A percentile compares a stretch with the other conserved stretches of the same genome.
These are phyloP conservation scores for Ceyx erithaca DNA, from an alignment of 2,797 vertebrate genomes.

Conservation along the genomic window DNA sequence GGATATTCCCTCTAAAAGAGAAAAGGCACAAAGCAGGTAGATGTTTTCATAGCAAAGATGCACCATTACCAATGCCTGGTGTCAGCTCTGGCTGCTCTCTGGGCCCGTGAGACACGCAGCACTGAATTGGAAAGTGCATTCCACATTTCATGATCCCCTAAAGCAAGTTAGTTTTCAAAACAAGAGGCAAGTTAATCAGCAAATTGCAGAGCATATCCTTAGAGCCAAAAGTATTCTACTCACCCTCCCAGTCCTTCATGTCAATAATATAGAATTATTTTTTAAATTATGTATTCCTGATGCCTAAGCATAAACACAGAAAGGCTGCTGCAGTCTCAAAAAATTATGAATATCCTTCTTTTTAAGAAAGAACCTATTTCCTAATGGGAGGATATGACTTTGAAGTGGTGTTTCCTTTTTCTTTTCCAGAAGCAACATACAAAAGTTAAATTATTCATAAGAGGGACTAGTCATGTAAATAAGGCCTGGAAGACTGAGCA, in stretches of 20 bases:
- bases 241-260: background rate
- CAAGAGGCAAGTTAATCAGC: constrained; percentile 4
- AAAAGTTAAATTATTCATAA: constrained; percentile 42
- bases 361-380: constrained; percentile 8
- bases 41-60: background rate
- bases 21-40: background rate
- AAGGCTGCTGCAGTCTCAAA: background rate
- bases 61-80: accelerated
- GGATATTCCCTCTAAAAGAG: background rate
- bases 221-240: background rate
- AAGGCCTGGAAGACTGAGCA: background rate
- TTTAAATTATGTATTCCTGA: background rate
- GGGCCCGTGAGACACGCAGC: background rate
- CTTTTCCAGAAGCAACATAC: background rate
- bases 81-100: background rate
- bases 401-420: constrained; percentile 4
- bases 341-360: background rate
- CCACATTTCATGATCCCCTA: background rate
- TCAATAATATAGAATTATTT: constrained; percentile 6
- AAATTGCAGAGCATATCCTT: background rate
- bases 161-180: constrained; percentile 11
- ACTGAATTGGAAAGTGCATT: background rate
- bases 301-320: background rate
- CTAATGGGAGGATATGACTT: constrained; percentile 1
- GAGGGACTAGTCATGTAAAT: constrained; percentile 19